phyloP scores from a whole-genome alignment of 2,113 vertebrate genomes.

The Microtus montanus region DNA sequence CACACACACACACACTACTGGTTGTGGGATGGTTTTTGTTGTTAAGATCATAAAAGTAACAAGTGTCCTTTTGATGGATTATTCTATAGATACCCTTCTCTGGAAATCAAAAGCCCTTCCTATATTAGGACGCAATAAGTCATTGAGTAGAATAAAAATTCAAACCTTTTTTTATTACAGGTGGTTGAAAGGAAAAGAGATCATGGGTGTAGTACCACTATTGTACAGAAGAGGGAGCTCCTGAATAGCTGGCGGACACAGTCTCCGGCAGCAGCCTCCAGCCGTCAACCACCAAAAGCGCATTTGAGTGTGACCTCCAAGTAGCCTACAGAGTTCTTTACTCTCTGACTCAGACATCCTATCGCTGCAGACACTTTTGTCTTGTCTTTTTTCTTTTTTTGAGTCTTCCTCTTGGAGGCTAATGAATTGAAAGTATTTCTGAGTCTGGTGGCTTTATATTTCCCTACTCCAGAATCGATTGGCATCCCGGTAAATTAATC shows the following conservation, averaged over 20 bases:
- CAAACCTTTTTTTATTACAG: background rate
- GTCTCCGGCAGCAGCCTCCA: background rate
- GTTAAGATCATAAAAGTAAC: background rate
- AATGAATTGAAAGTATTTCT: background rate
- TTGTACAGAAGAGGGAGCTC: constrained; percentile 72
- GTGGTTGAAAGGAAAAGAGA: background rate
- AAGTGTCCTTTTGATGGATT: background rate
- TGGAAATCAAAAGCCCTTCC: background rate
- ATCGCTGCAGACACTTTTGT: background rate
- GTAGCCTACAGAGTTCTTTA: background rate
- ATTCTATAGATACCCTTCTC: background rate
- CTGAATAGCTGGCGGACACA: background rate
- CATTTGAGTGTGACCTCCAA: background rate
- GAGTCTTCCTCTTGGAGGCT: background rate
- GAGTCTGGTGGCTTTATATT: background rate
- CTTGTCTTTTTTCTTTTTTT: background rate
- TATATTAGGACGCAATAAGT: background rate
- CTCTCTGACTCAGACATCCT: constrained; percentile 25
- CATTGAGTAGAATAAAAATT: background rate
- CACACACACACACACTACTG: background rate
- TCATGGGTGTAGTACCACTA: background rate
- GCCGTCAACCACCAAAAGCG: background rate
- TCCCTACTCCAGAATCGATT: background rate
- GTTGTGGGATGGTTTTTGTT: background rate
- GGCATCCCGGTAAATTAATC: background rate